These are phyloP conservation scores for Xenopus petersii DNA, from an alignment of 2,797 vertebrate genomes.

Conservation along the genomic window DNA sequence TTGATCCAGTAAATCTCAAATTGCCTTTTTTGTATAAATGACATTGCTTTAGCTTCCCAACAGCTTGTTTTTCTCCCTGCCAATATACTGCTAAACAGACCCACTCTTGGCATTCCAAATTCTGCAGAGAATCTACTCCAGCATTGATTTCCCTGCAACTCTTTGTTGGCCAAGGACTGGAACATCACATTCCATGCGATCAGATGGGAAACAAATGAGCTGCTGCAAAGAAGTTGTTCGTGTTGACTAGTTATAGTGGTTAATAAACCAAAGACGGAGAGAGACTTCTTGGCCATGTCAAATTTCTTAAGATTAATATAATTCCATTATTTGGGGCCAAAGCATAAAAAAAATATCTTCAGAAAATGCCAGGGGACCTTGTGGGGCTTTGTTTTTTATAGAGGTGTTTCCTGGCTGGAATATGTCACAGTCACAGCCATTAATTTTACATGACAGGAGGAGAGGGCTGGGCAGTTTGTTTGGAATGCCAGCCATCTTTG, in stretches of 20 bases:
- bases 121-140: neutral
- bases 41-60: too few species aligned
- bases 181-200: neutral
- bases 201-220: constrained; percentile 4
- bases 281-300: constrained; percentile 35
- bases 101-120: neutral
- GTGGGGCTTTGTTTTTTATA: constrained; percentile 39
- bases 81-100: too few species aligned
- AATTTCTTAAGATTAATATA: constrained; percentile 44
- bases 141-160: neutral
- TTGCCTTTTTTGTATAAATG: too few species aligned
- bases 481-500: neutral
- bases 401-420: constrained; percentile 46
- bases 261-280: constrained; percentile 16
- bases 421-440: constrained; percentile 47
- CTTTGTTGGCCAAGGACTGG: neutral
- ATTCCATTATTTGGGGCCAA: constrained; percentile 47
- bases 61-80: too few species aligned
- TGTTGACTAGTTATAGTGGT: constrained; percentile 16
- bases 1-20: too few species aligned
- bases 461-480: constrained; percentile 20
- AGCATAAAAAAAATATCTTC: constrained; percentile 31
- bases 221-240: constrained; percentile 13
- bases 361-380: constrained; percentile 39
- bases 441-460: constrained; percentile 39